phyloP scores from a whole-genome alignment of 2,113 vertebrate species.

The Pipa parva region DNA sequence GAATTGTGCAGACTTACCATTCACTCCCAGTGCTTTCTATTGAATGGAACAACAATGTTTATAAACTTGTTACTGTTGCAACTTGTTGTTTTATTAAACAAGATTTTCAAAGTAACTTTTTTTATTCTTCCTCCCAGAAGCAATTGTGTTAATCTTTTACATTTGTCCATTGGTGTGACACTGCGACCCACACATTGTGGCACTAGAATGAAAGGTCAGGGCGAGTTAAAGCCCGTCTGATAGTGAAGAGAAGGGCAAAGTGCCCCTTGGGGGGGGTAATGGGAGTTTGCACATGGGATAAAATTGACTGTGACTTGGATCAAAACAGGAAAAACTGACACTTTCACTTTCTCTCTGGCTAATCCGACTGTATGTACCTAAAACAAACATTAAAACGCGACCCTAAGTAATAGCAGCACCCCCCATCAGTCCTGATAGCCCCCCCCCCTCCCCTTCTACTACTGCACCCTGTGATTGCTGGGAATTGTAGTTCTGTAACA shows the following conservation, averaged over 20 bases:
- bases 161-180: constrained; percentile 62
- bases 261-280: constrained; percentile 50
- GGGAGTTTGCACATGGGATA: background rate
- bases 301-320: too few relatives aligned
- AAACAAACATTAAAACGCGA: background rate
- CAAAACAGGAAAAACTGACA: constrained; percentile 30
- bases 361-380: too few relatives aligned
- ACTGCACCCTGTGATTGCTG: too few relatives aligned
- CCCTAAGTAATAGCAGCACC: constrained; percentile 3
- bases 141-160: constrained; percentile 61
- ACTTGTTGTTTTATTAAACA: too few relatives aligned
- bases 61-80: too few relatives aligned
- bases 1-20: too few relatives aligned
- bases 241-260: constrained; percentile 60
- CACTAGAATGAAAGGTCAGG: constrained; percentile 65
- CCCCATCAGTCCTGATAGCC: constrained; percentile 42
- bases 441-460: constrained; percentile 38
- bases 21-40: too few relatives aligned
- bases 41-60: too few relatives aligned
- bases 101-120: too few relatives aligned
- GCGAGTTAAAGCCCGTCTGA: constrained; percentile 63
- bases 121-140: constrained; percentile 44
- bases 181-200: constrained; percentile 61
- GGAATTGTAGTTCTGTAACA: too few relatives aligned
- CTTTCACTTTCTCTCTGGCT: constrained; percentile 48